Percentiles rank a stretch among this genome's conserved stretches.
phyloP scores from a whole-genome alignment of 2,888 invertebrate species.

The Hypena proboscidalis region DNA sequence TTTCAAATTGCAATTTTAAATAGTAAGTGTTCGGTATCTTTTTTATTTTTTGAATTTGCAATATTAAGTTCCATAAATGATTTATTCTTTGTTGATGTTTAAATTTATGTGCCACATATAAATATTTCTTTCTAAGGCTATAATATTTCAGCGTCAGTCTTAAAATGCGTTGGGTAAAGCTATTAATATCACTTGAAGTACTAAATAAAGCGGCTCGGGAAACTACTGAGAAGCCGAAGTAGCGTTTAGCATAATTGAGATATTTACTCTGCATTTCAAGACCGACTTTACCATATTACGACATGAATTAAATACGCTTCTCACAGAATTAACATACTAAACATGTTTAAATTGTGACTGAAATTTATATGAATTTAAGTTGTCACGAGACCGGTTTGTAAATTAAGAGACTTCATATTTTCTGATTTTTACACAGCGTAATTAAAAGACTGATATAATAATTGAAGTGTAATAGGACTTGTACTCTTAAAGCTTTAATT shows the following conservation, averaged over 20 bases:
- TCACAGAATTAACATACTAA: neutral
- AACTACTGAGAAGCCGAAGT: slow-evolving; percentile 8
- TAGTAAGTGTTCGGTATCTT: too few species aligned
- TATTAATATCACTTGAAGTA: slow-evolving; percentile 1
- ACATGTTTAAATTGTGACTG: slow-evolving; percentile 1
- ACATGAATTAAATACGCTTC: slow-evolving; percentile 2
- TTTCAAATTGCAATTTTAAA: too few species aligned
- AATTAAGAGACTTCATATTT: too few species aligned
- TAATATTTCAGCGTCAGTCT: neutral
- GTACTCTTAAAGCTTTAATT: too few species aligned
- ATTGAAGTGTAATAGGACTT: too few species aligned
- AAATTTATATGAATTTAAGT: neutral
- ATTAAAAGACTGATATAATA: too few species aligned
- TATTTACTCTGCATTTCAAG: slow-evolving; percentile 10
- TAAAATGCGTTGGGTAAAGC: slow-evolving; percentile 2
- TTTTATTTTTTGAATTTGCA: too few species aligned
- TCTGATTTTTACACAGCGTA: too few species aligned
- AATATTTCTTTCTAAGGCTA: too few species aligned
- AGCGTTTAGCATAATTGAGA: slow-evolving; percentile 25
- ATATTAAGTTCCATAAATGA: too few species aligned
- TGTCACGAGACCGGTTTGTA: neutral
- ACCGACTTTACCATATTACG: neutral
- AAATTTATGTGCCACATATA: too few species aligned
- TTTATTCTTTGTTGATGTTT: too few species aligned
- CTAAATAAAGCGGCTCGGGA: slow-evolving; percentile 9